Evolutionary conservation across 2,888 invertebrate species (phyloP).

Genomic region (Brachypalpus laphriformis): DNA sequence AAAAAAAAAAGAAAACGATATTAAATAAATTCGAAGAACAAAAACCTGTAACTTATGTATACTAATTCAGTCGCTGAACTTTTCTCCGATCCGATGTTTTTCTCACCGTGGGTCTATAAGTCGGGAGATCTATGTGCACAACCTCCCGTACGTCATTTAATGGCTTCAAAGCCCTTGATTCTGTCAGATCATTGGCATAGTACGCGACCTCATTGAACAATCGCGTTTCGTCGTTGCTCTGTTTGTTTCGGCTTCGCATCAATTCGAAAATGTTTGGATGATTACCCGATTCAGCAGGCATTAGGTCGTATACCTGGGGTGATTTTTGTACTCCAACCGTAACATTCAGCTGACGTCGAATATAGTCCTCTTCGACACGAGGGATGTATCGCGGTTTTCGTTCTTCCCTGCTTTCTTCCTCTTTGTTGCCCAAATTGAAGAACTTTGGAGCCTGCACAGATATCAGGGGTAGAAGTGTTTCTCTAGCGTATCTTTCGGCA

Average conservation of each 20-base stretch:
- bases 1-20: constrained; percentile 5
- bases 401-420: constrained; percentile 78
- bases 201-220: constrained; percentile 77
- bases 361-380: constrained; percentile 82
- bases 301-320: constrained; percentile 42
- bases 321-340: constrained; percentile 5
- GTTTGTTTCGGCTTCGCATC: constrained; percentile 73
- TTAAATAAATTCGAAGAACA: constrained; percentile 25
- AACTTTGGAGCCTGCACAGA: constrained; percentile 91
- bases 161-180: constrained; percentile 79
- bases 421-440: constrained; percentile 85
- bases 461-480: constrained; percentile 89
- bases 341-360: constrained; percentile 63
- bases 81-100: constrained; percentile 48
- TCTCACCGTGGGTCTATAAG: constrained; percentile 83
- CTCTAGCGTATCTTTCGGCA: constrained; percentile 91
- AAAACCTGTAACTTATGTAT: constrained; percentile 11
- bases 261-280: constrained; percentile 80
- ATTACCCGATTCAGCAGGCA: constrained; percentile 69
- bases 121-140: constrained; percentile 85
- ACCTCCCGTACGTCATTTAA: constrained; percentile 79
- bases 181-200: constrained; percentile 79
- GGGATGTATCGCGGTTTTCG: constrained; percentile 87
- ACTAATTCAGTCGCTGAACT: constrained; percentile 49
- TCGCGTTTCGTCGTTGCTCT: constrained; percentile 34